These are phyloP conservation scores for Selenia dentaria DNA, from an alignment of 2,888 invertebrate species.

Conservation along the genomic window DNA sequence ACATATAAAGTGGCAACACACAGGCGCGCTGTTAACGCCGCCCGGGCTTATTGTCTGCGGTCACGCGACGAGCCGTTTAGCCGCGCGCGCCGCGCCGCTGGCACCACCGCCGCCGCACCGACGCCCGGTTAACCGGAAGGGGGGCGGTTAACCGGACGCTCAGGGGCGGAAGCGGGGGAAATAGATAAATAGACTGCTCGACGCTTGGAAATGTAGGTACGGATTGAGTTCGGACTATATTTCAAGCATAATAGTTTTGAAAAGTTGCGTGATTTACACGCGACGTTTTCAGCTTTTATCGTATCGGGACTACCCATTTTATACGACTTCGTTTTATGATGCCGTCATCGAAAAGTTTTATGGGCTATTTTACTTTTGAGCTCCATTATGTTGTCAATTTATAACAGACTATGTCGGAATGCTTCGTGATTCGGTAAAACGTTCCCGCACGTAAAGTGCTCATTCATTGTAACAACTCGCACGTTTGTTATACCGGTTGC, in stretches of 20 bases:
- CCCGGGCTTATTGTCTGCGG: conserved; percentile 84
- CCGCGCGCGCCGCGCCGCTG: conserved; percentile 76
- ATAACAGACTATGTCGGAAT: conserved; percentile 47
- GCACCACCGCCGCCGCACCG: conserved; percentile 65
- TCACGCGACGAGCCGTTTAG: conserved; percentile 85
- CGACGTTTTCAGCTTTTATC: conserved; percentile 78
- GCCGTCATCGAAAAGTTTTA: conserved; percentile 71
- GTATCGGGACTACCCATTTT: conserved; percentile 67
- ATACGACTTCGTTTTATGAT: conserved; percentile 69
- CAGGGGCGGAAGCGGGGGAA: conserved; percentile 83
- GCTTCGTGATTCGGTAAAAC: conserved; percentile 42
- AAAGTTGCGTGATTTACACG: conserved; percentile 82
- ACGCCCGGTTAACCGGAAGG: conserved; percentile 84
- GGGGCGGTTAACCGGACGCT: conserved; percentile 84
- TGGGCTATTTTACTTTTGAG: conserved; percentile 64
- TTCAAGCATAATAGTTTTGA: conserved; percentile 83
- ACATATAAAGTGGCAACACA: conserved; percentile 84
- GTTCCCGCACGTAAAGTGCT: conserved; percentile 43
- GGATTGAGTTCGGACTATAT: conserved; percentile 84
- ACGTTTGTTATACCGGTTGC: conserved; percentile 47
- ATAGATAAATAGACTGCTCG: conserved; percentile 84
- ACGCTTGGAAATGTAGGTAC: conserved; percentile 84
- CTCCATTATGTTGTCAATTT: conserved; percentile 58
- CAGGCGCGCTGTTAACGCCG: conserved; percentile 83
- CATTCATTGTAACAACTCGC: conserved; percentile 45